Evolutionary conservation across 2,797 vertebrate genomes (phyloP).

Genomic region (Oryzias dopingdopingensis): DNA sequence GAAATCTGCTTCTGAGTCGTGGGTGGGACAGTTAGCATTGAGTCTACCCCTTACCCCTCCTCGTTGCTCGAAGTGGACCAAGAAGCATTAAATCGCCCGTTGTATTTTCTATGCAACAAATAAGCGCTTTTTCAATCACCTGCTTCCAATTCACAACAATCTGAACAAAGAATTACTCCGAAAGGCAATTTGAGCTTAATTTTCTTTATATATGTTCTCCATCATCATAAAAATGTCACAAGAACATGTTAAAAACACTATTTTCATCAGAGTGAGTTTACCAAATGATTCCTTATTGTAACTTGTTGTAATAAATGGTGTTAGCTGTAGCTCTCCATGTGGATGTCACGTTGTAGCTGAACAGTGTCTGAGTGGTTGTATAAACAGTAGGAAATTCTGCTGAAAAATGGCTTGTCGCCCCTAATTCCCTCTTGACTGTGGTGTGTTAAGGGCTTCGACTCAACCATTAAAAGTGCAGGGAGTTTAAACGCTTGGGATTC

Average conservation of each 20-base stretch:
- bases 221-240: too few species aligned
- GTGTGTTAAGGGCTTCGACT: conserved; percentile 38
- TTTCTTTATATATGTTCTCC: too few species aligned
- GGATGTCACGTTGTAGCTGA: conserved; percentile 26
- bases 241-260: neutral
- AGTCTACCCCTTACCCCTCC: too few species aligned
- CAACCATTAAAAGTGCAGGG: conserved; percentile 20
- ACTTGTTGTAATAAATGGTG: conserved; percentile 24
- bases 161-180: neutral
- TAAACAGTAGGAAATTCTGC: conserved; percentile 37
- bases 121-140: too few species aligned
- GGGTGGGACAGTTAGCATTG: too few species aligned
- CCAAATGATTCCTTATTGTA: conserved; percentile 20
- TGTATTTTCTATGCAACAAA: too few species aligned
- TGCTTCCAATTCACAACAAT: too few species aligned
- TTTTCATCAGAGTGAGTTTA: conserved; percentile 1
- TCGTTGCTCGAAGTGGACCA: too few species aligned
- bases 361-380: conserved; percentile 22
- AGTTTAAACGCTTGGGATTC: conserved; percentile 42
- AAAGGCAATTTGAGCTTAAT: too few species aligned
- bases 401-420: conserved; percentile 38
- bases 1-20: too few species aligned
- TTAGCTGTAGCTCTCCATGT: conserved; percentile 32
- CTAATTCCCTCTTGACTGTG: conserved; percentile 27
- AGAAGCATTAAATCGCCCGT: too few species aligned